Conservation (phyloP, 2,888 invertebrate species). For the Diogma glabrata region DNA sequence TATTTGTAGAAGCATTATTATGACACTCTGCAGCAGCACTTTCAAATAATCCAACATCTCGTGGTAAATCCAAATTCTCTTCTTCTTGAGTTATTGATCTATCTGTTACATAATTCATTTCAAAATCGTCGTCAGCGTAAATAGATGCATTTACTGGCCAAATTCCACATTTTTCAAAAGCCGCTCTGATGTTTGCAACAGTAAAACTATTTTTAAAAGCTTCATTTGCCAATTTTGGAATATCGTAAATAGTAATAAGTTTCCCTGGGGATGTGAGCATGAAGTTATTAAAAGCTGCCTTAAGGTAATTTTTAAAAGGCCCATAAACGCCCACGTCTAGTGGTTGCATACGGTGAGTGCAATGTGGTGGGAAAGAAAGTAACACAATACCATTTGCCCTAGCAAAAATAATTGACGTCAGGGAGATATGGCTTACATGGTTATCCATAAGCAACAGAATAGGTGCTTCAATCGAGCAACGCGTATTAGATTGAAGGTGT, state of each 20-base stretch:
- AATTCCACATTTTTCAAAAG: not conserved
- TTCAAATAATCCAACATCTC: not conserved
- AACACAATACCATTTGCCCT: not conserved
- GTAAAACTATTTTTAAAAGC: not conserved
- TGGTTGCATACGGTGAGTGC: not conserved
- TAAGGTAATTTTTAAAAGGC: too few species aligned
- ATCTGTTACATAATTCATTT: not conserved
- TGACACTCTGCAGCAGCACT: not conserved
- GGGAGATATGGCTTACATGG: not conserved
- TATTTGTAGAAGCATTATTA: too few species aligned
- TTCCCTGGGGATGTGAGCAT: too few species aligned
- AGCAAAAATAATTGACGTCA: not conserved
- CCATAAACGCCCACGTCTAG: not conserved
- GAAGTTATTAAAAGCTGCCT: too few species aligned
- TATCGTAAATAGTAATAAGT: not conserved
- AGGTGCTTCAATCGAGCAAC: not conserved
- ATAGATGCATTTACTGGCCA: not conserved
- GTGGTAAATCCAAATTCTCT: not conserved
- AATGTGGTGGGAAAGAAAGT: not conserved
- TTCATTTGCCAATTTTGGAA: not conserved
- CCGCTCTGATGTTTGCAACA: not conserved
- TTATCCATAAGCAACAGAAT: slow-evolving; percentile 5
- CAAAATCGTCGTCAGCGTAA: not conserved
- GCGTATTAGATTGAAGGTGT: not conserved
- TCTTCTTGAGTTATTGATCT: not conserved